Evolutionary conservation across 2,888 invertebrate genomes (phyloP), one percentile per base, ranked within the genome.

Genomic region (Tigriopus californicus): DNA sequence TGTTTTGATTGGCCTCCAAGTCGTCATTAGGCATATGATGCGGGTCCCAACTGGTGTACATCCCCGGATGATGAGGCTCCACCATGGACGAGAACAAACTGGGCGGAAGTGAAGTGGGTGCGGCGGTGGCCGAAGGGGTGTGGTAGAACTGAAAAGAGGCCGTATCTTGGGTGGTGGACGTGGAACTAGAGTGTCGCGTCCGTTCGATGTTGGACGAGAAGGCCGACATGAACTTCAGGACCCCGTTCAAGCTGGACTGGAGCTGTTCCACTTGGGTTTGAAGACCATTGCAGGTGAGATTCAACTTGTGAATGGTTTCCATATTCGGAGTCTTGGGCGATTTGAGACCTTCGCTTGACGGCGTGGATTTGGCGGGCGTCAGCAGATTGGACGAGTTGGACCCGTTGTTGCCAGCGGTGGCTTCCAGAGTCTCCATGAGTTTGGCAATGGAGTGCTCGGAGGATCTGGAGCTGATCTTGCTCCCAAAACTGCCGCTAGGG

Each of bases 391-490:
- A n/a, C 4, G 44, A 44, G 3, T 3, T 33, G 33, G 33, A 33
- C 3, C 33, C 33, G 8, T 33, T 8, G 8, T 33, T 33, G 3
- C 33, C 18, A 3, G 47, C 18, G 11, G 22, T 47, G 20, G 47
- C 22, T 13, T 51, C 22, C 22, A 51, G n/a, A 10, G 52, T 51
- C 11, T 51, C 52, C 52, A 51, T 51, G 24, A 51, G 33, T 25
- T 51, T 51, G 20, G 52, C 52, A 51, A 51, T 51, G 1, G 52
- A 51, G 24, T 51, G 52, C 33, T 51, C 52, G 22, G 22, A 22
- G 22, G 52, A 51, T 24, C 52, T 20, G 33, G 10, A 24, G 10
- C 22, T 22, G 4, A 51, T 20, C n/a, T 51, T 51, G 33, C 52
- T 51, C 1, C 52, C 52, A 25, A 15, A 15, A n/a, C 52, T 18